Evolutionary conservation across 2,888 invertebrate species (phyloP).

Genomic region (Sympetrum striolatum): DNA sequence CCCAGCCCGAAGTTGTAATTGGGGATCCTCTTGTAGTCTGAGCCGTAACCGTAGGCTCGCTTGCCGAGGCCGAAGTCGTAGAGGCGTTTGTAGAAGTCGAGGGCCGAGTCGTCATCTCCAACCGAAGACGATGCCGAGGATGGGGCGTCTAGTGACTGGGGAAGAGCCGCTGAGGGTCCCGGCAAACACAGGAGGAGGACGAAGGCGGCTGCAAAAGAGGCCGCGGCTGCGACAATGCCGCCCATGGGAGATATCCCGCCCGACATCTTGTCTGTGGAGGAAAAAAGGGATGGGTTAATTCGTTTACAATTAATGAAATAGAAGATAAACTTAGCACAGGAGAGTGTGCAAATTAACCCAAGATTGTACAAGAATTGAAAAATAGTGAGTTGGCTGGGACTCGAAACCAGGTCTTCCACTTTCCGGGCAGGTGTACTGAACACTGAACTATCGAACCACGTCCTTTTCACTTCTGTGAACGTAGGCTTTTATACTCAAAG

Average conservation of each 20-base stretch:
- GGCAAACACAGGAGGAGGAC: constrained; percentile 49
- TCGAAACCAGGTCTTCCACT: too few species aligned
- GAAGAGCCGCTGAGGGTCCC: constrained; percentile 48
- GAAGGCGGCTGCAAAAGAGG: constrained; percentile 50
- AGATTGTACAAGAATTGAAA: too few species aligned
- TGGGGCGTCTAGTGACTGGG: constrained; percentile 51
- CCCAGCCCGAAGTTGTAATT: constrained; percentile 60
- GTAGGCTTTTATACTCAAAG: too few species aligned
- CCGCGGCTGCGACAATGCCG: constrained; percentile 33
- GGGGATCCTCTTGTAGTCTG: constrained; percentile 69
- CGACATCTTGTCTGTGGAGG: background rate
- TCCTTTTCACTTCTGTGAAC: too few species aligned
- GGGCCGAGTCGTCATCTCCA: background rate
- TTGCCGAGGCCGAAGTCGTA: constrained; percentile 51
- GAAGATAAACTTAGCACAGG: too few species aligned
- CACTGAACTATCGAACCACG: too few species aligned
- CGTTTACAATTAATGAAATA: too few species aligned
- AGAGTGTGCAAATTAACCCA: too few species aligned
- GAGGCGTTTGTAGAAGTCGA: constrained; percentile 24
- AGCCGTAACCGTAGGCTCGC: constrained; percentile 69
- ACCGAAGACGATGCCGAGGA: background rate
- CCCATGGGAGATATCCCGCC: background rate
- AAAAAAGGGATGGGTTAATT: background rate
- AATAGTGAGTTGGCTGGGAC: too few species aligned
- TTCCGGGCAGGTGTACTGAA: too few species aligned